Evolutionary conservation across 1,140 invertebrate genomes (phyloP).

Genomic region (Lethrus apterus): DNA sequence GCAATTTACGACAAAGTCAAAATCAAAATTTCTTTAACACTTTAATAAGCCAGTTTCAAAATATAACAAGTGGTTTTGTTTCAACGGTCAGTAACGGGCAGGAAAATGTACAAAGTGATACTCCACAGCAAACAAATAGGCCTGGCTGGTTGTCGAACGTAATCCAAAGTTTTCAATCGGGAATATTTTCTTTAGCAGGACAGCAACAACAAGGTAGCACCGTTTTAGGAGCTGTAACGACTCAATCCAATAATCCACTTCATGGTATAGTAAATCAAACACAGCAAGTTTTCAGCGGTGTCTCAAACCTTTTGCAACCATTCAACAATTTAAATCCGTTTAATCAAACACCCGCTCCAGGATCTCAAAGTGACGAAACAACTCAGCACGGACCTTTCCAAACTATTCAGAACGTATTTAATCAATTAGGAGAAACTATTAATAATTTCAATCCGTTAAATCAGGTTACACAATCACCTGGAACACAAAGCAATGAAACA

Average conservation of each 20-base stretch:
- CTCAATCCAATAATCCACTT: constrained; percentile 10
- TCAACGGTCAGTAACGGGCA: not conserved
- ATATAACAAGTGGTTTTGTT: constrained; percentile 6
- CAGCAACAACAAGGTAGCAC: constrained; percentile 1
- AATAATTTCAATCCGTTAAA: constrained; percentile 17
- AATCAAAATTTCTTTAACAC: not conserved
- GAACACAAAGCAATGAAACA: constrained; percentile 1
- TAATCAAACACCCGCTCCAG: not conserved
- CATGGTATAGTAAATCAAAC: constrained; percentile 3
- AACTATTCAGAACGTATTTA: constrained; percentile 13
- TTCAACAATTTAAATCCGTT: constrained; percentile 8
- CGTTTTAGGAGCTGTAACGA: constrained; percentile 1
- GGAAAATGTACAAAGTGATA: not conserved
- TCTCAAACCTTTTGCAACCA: not conserved
- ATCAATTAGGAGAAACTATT: constrained; percentile 12
- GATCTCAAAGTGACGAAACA: constrained; percentile 12
- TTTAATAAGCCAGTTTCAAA: constrained; percentile 8
- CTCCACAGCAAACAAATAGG: constrained; percentile 12
- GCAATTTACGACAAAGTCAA: constrained; percentile 3
- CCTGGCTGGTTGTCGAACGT: constrained; percentile 2
- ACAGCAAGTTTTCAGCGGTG: not conserved
- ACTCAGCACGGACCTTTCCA: constrained; percentile 7
- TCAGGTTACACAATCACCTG: constrained; percentile 5
- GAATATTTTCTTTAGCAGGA: constrained; percentile 1
- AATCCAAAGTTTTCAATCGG: constrained; percentile 8